These are phyloP conservation scores for Ypsolopha scabrella DNA, from an alignment of 2,888 invertebrate genomes.

Conservation along the genomic window DNA sequence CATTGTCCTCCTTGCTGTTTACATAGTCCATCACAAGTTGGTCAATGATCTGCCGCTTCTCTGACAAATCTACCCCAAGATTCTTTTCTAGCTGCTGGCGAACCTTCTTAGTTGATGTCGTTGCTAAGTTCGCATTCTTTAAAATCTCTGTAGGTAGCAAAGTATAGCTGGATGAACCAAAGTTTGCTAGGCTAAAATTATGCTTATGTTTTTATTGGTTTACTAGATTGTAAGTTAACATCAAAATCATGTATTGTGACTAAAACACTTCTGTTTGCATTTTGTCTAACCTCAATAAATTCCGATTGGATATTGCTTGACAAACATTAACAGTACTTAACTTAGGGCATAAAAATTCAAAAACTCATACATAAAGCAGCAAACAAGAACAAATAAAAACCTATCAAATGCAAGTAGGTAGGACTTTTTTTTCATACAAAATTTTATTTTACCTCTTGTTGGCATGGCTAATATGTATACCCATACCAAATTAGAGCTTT, in stretches of 20 bases:
- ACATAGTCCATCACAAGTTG: constrained; percentile 86
- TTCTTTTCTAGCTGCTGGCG: constrained; percentile 87
- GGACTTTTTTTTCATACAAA: too few relatives aligned
- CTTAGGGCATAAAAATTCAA: not conserved
- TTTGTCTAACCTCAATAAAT: not conserved
- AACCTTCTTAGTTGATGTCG: constrained; percentile 90
- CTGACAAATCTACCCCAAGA: constrained; percentile 79
- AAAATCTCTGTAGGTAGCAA: constrained; percentile 76
- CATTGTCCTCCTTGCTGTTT: constrained; percentile 41
- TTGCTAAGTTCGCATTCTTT: constrained; percentile 86
- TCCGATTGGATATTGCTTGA: not conserved
- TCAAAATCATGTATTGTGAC: not conserved
- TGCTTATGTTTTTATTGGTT: not conserved
- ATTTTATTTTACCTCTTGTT: too few relatives aligned
- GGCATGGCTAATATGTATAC: too few relatives aligned
- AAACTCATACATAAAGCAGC: too few relatives aligned
- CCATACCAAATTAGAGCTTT: too few relatives aligned
- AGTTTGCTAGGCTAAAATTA: not conserved
- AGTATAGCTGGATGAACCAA: not conserved
- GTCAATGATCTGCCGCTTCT: constrained; percentile 82
- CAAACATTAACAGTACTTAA: not conserved
- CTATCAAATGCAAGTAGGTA: too few relatives aligned
- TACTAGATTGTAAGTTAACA: not conserved
- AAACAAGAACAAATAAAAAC: too few relatives aligned
- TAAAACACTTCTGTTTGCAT: too few relatives aligned